Evolutionary conservation across 2,888 invertebrate species (phyloP).

Genomic region (Ctena decussata): DNA sequence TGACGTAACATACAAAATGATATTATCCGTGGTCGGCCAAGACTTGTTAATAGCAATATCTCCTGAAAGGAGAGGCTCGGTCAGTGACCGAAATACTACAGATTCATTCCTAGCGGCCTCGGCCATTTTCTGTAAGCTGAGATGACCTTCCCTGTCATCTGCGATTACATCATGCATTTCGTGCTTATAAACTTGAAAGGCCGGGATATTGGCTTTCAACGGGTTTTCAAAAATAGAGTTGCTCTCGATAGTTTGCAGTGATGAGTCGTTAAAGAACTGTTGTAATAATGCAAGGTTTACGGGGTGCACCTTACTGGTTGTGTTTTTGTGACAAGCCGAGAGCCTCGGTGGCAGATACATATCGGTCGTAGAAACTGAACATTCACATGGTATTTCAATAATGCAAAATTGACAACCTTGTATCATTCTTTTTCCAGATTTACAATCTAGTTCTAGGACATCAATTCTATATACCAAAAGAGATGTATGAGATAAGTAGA

Average conservation of each 20-base stretch:
- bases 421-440: neutral
- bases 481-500: neutral
- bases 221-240: neutral
- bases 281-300: neutral
- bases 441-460: neutral
- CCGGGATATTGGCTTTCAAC: neutral
- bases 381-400: neutral
- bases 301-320: neutral
- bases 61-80: slow-evolving; percentile 22
- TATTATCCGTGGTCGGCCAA: slow-evolving; percentile 21
- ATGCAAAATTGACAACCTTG: slow-evolving; percentile 3
- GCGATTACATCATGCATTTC: neutral
- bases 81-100: slow-evolving; percentile 20
- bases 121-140: slow-evolving; percentile 32
- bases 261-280: neutral
- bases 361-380: neutral
- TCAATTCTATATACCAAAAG: neutral
- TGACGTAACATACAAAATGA: slow-evolving; percentile 12
- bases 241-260: neutral
- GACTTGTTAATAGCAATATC: neutral
- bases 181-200: neutral
- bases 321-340: neutral
- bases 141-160: slow-evolving; percentile 21
- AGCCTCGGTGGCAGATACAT: neutral
- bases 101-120: slow-evolving; percentile 23